phyloP scores from a whole-genome alignment of 2,113 vertebrate species.

The Pelobates fuscus region DNA sequence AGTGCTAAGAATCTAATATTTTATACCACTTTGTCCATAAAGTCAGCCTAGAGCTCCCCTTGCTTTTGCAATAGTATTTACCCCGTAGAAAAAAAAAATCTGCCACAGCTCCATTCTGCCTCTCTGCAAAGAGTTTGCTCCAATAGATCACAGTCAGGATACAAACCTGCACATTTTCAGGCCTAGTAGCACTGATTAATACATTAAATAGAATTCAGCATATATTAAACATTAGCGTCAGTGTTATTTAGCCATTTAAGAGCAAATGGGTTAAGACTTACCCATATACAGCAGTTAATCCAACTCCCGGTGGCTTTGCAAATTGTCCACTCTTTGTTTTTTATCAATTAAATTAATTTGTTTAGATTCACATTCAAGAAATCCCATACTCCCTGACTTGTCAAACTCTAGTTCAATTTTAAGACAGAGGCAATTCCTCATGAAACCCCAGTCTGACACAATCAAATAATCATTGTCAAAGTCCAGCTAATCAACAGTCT shows the following conservation, averaged over 20 bases:
- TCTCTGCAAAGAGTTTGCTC: no score
- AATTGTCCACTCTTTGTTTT: constrained; percentile 59
- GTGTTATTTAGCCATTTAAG: background rate
- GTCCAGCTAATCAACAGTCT: constrained; percentile 69
- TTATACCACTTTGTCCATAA: no score
- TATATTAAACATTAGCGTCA: no score
- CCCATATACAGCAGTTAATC: background rate
- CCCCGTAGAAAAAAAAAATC: no score
- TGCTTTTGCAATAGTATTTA: no score
- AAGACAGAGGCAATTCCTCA: constrained; percentile 66
- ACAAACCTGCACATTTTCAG: no score
- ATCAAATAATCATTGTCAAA: constrained; percentile 73
- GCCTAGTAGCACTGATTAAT: no score
- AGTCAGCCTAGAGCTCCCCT: no score
- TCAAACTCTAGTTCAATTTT: constrained; percentile 59
- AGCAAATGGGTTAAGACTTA: background rate
- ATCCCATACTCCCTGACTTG: constrained; percentile 63
- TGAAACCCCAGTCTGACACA: constrained; percentile 65
- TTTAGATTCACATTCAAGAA: constrained; percentile 58
- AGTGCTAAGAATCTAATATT: no score
- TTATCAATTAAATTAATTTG: constrained; percentile 69
- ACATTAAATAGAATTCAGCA: no score
- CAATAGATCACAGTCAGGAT: no score
- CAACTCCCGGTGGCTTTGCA: constrained; percentile 30
- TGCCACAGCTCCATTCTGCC: no score